Evolutionary conservation across 2,888 invertebrate species (phyloP), one percentile per base, ranked within the genome.

Genomic region (Melanchra persicariae): DNA sequence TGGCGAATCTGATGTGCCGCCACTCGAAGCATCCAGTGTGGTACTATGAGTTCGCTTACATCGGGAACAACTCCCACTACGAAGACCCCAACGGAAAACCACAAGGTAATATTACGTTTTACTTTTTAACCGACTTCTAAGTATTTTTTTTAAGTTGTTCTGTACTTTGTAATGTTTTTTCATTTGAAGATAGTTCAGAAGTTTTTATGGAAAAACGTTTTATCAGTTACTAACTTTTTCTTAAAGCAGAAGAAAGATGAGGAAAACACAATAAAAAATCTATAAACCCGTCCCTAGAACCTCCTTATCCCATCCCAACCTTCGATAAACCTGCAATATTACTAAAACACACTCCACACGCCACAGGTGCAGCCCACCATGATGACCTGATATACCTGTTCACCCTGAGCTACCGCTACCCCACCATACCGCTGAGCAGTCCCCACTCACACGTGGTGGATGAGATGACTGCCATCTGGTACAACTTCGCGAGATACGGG

Each of bases 41-140:
- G 90, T 97, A 97, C 88, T 97, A 97, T 87, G 91, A 96, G 62
- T 97, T 97, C 84, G 93, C 96, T 19, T 97, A 97, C 88, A 95
- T 97, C 86, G 97, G 97, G 1, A 93, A 96, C 76, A 96, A 96
- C 84, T 97, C 97, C 85, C 96, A 96, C 82, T 95, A 95, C 54
- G 94, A 96, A 76, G 96, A 96, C 83, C 96, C 96, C 0, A 93
- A 92, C 52, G 93, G 93, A 37, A 95, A 93, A 62, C 96, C 96
- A 17, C 94, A 93, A 74, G 97, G 97, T 95, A 86, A 85, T 55
- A n/a, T n/a, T 22, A 47, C 10, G 34, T 7, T 9, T 30, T n/a
- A 2, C 47, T 22, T 45, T 34, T 40, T 15, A 17, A 15, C 4
- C 1, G 40, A 15, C 1, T 40, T 4, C 12, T n/a, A n/a, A n/a